Percentiles rank a stretch among this genome's conserved stretches.
These are phyloP conservation scores for Anas platyrhynchos DNA, from an alignment of 2,113 vertebrate species.

Conservation along the genomic window DNA sequence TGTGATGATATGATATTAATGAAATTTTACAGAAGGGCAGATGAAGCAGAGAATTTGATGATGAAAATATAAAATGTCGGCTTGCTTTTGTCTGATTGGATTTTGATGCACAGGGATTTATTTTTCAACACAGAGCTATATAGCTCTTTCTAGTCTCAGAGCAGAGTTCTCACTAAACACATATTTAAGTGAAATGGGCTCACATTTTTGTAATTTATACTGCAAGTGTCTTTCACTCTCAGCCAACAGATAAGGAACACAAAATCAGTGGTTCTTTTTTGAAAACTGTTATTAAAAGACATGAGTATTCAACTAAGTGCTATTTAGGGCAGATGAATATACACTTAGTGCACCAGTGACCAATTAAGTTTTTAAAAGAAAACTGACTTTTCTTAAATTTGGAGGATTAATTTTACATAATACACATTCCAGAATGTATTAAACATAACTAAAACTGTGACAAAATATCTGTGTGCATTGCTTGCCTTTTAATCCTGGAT, in stretches of 20 bases:
- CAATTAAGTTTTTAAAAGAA: neutral
- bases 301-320: neutral
- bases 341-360: accelerated
- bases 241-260: neutral
- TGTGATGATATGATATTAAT: neutral
- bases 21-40: neutral
- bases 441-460: neutral
- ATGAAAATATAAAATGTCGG: neutral
- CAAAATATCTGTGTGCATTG: neutral
- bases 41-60: neutral
- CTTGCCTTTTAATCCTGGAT: neutral
- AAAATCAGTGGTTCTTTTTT: neutral
- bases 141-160: neutral
- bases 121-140: neutral
- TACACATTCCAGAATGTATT: neutral
- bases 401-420: neutral
- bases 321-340: neutral
- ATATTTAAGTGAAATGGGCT: neutral
- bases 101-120: neutral
- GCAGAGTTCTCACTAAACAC: neutral
- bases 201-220: neutral
- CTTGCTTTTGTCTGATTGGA: neutral
- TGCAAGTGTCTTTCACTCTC: neutral
- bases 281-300: neutral
- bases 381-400: neutral